Evolutionary conservation across 2,888 invertebrate species (phyloP).

Genomic region (Drosophila subquinaria): DNA sequence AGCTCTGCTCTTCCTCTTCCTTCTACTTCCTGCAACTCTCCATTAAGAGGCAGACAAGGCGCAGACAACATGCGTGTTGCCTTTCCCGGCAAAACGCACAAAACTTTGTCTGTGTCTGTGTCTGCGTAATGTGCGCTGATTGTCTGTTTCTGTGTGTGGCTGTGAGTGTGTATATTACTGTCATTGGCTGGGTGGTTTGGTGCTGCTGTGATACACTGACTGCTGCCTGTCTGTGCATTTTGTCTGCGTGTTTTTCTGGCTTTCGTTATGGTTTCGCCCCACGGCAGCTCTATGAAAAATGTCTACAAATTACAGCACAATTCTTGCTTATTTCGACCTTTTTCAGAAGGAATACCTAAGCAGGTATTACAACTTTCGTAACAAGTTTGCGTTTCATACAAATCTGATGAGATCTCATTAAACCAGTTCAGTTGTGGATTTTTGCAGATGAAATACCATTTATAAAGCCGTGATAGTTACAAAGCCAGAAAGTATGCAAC

Average conservation of each 20-base stretch:
- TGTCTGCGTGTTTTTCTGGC: slow-evolving; percentile 47
- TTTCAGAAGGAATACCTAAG: slow-evolving; percentile 21
- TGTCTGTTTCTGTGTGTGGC: slow-evolving; percentile 29
- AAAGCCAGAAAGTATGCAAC: background rate
- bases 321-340: slow-evolving; percentile 28
- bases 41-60: slow-evolving; percentile 60
- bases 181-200: slow-evolving; percentile 11
- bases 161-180: slow-evolving; percentile 33
- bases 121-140: slow-evolving; percentile 55
- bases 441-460: background rate
- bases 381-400: slow-evolving; percentile 25
- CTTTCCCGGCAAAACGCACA: slow-evolving; percentile 51
- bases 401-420: slow-evolving; percentile 20
- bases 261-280: slow-evolving; percentile 36
- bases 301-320: slow-evolving; percentile 65
- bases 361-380: slow-evolving; percentile 50
- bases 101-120: slow-evolving; percentile 63
- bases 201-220: slow-evolving; percentile 7
- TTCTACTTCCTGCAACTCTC: slow-evolving; percentile 16
- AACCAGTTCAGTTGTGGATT: background rate
- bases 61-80: slow-evolving; percentile 76
- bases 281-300: slow-evolving; percentile 58
- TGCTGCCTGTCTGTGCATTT: slow-evolving; percentile 34
- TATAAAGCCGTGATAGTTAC: background rate
- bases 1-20: background rate